phyloP scores from a whole-genome alignment of 2,888 invertebrate genomes.

The Hirtodrosophila duncani region DNA sequence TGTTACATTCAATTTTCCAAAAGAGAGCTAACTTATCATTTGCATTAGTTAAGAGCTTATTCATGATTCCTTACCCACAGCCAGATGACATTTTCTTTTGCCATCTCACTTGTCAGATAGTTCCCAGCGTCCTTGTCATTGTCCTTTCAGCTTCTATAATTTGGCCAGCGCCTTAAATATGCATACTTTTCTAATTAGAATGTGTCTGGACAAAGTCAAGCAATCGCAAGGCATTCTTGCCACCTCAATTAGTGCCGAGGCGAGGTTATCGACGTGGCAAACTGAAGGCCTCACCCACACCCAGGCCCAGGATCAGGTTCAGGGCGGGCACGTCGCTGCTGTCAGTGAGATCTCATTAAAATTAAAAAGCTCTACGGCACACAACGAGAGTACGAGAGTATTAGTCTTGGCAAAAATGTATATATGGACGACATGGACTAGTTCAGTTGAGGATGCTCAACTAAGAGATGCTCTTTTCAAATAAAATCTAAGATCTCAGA shows the following conservation, averaged over 20 bases:
- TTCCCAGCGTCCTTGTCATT: constrained; percentile 32
- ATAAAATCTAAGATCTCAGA: too few species aligned
- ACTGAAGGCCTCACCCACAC: too few species aligned
- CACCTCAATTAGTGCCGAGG: constrained; percentile 64
- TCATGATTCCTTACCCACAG: constrained; percentile 5
- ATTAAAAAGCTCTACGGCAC: constrained; percentile 59
- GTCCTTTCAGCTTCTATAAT: constrained; percentile 39
- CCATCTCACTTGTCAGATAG: constrained; percentile 37
- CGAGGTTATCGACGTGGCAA: constrained; percentile 47
- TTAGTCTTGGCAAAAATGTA: neutral
- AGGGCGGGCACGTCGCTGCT: constrained; percentile 48
- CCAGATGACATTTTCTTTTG: constrained; percentile 14
- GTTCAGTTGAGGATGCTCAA: too few species aligned
- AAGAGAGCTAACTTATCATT: too few species aligned
- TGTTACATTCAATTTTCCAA: too few species aligned
- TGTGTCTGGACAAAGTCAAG: constrained; percentile 41
- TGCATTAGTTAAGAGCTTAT: constrained; percentile 31
- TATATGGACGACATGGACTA: too few species aligned
- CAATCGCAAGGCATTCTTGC: constrained; percentile 59
- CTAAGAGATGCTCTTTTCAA: too few species aligned
- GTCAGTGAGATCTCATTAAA: constrained; percentile 69
- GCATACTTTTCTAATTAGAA: constrained; percentile 69
- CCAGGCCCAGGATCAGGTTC: constrained; percentile 9
- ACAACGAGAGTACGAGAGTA: constrained; percentile 7
- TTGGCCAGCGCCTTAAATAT: constrained; percentile 49